phyloP scores from a whole-genome alignment of 1,140 invertebrate genomes.

The Antheraea pernyi region DNA sequence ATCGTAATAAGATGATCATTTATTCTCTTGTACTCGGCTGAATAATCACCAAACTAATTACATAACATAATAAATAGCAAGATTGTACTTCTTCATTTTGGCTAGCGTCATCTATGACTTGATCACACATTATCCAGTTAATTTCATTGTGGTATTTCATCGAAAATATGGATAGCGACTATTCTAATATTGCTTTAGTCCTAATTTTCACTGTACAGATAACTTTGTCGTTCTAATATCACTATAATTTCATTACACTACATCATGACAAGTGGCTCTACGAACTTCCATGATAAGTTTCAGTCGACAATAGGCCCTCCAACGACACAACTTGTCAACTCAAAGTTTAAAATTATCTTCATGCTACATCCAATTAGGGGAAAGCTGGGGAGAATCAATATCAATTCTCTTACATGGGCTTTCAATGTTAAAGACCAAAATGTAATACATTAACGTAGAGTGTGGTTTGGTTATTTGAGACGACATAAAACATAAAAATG shows the following conservation, averaged over 20 bases:
- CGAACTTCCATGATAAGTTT: background rate
- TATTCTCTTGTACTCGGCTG: no score
- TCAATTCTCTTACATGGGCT: background rate
- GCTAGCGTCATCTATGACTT: no score
- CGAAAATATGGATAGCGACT: no score
- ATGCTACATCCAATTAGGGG: constrained; percentile 1
- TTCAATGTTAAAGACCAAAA: background rate
- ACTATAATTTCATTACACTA: background rate
- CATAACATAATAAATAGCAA: no score
- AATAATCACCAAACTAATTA: no score
- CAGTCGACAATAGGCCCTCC: constrained; percentile 2
- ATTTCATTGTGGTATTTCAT: no score
- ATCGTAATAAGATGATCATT: no score
- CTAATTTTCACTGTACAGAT: background rate
- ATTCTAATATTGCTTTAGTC: no score
- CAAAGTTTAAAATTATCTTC: constrained; percentile 5
- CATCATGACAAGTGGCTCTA: background rate
- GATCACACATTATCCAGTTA: no score
- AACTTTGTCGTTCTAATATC: background rate
- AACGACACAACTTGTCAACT: constrained; percentile 4
- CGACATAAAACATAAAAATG: no score
- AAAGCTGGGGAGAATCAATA: constrained; percentile 1
- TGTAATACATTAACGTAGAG: background rate
- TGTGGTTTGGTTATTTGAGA: background rate
- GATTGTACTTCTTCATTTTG: no score